Percentiles rank a stretch among this genome's conserved stretches.
phyloP scores from a whole-genome alignment of 2,797 vertebrate genomes.

The Forpus xanthops region DNA sequence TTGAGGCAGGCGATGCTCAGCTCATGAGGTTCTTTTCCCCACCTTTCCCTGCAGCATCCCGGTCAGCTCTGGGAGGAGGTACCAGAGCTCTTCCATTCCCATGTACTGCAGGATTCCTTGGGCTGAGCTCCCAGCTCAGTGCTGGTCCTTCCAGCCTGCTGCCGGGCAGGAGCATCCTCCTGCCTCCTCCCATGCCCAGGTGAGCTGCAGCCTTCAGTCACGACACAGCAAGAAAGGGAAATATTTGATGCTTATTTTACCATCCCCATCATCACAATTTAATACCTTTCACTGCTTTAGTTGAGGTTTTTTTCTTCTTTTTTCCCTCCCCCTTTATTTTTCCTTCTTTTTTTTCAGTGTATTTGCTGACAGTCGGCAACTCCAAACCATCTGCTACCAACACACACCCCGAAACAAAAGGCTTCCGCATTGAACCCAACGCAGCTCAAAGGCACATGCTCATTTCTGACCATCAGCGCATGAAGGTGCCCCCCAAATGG shows the following conservation, averaged over 20 bases:
- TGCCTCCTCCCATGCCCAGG: not conserved
- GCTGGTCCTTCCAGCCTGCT: not conserved
- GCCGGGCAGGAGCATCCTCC: not conserved
- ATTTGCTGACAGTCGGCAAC: conserved; percentile 40
- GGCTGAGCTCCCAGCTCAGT: not conserved
- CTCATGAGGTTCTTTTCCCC: not conserved
- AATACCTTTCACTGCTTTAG: not conserved
- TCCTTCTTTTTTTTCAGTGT: not conserved
- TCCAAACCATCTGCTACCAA: conserved; percentile 13
- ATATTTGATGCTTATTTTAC: not conserved
- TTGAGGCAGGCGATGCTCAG: not conserved
- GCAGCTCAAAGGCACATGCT: not conserved
- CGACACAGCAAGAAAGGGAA: not conserved
- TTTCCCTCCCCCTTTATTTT: not conserved
- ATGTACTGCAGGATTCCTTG: not conserved
- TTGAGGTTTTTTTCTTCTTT: not conserved
- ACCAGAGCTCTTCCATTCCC: not conserved
- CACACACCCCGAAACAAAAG: not conserved
- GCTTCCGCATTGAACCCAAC: not conserved
- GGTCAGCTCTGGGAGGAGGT: rapidly evolving
- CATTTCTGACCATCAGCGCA: not conserved
- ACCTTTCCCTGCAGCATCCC: rapidly evolving
- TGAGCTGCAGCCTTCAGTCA: not conserved
- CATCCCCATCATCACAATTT: not conserved
- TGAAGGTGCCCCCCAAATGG: not conserved